Conservation (phyloP, 2,113 vertebrate species). For the Aspiorhynchus laticeps region DNA sequence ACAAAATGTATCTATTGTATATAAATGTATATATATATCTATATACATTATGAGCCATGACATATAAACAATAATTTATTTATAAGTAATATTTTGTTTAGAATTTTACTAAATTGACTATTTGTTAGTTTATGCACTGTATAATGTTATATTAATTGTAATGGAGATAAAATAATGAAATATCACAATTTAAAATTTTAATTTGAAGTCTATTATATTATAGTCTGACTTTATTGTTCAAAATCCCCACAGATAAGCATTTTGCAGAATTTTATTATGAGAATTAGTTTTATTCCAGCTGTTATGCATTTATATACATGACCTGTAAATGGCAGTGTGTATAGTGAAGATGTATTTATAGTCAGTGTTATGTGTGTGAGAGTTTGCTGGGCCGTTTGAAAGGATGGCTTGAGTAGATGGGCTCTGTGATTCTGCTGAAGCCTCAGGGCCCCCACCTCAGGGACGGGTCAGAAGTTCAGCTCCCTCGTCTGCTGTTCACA, state of each 20-base stretch:
- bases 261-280: not conserved
- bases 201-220: not conserved
- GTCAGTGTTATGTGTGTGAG: slow-evolving; percentile 29
- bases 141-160: not conserved
- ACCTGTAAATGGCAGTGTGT: slow-evolving; percentile 20
- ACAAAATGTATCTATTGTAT: not conserved
- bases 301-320: not conserved
- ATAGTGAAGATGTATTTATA: slow-evolving; percentile 24
- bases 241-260: not conserved
- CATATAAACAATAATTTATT: not conserved
- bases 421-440: slow-evolving; percentile 68
- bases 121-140: not conserved
- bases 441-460: slow-evolving; percentile 60
- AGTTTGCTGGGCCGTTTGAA: not conserved
- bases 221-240: not conserved
- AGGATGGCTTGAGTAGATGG: slow-evolving; percentile 73
- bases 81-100: not conserved
- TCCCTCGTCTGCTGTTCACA: slow-evolving; percentile 71
- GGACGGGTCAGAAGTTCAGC: slow-evolving; percentile 78
- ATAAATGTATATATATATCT: too few species aligned
- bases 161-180: not conserved
- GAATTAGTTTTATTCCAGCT: not conserved
- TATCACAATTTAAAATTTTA: not conserved
- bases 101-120: not conserved
- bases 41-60: not conserved